Evolutionary conservation across 2,888 invertebrate genomes (phyloP), one percentile per base, ranked within the genome.

Genomic region (Micoletzkya japonica): DNA sequence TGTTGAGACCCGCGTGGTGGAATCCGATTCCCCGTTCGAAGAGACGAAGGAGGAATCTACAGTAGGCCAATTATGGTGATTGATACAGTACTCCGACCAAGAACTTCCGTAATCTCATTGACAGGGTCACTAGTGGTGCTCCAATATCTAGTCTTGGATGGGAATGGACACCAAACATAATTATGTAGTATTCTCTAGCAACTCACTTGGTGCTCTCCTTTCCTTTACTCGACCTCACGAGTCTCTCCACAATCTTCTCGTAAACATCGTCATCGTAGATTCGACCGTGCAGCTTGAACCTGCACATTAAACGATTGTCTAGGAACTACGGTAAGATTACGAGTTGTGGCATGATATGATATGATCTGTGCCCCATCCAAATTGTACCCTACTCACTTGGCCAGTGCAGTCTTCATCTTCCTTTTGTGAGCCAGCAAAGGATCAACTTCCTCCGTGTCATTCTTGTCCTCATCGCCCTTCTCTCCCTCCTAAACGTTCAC

Each of bases 11-110:
- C 44, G 78, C 81, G 72, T 84, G 84, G 78, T 84, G 84, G 80
- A 74, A 81, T 37, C 83, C 84, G 76, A 84, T 84, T 60, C 84
- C 84, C 26, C 84, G 76, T 57, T 82, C 82, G 70, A 84, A 81
- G 4, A 84, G 74, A 44, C 77, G 73, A 28, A 82, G 69, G 7
- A 84, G 73, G 4, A 77, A 63, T 63, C 79, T 74, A n/a, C 68
- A 79, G 28, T 24, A 24, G 26, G 14, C 7, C 66, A 68, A 24
- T 44, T 61, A 32, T 58, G 52, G 30, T 26, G 6, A 26, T 54
- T 54, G 6, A 54, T 39, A 10, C 39, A 39, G 39, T 10, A 39
- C 17, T 7, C 39, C 39, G 7, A 10, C 39, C 10, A 7, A 10
- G 17, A 39, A 10, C 39, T 39, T 39, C 39, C 17, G 39, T 10